Conservation (phyloP, 2,113 vertebrate genomes). For the Emydura subglobosa region DNA sequence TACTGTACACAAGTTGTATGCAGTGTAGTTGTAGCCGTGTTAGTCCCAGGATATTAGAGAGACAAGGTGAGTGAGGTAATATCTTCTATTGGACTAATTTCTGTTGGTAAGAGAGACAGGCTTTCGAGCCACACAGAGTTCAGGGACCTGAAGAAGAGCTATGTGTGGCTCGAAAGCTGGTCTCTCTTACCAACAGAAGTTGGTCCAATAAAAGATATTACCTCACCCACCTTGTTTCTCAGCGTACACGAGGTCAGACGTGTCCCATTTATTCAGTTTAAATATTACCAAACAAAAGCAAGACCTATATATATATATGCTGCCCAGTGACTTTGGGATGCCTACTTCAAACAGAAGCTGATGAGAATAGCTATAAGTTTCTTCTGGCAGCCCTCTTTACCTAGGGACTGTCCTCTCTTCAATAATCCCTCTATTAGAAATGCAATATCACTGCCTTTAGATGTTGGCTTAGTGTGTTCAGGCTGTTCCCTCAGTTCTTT, state of each 20-base stretch:
- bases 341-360: neutral
- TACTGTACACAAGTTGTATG: neutral
- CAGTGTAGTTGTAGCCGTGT: no score
- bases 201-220: no score
- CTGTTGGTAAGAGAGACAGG: no score
- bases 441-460: fast-evolving
- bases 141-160: no score
- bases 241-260: fast-evolving
- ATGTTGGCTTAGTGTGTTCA: neutral
- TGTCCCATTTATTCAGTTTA: neutral
- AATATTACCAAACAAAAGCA: neutral
- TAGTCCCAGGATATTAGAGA: no score
- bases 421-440: no score
- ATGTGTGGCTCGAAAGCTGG: no score
- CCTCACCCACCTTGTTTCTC: no score
- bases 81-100: no score
- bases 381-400: neutral
- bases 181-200: no score
- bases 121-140: no score
- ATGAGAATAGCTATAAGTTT: neutral
- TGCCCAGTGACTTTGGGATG: neutral
- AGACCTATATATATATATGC: neutral
- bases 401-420: neutral
- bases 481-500: neutral
- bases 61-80: no score